phyloP scores from a whole-genome alignment of 2,113 vertebrate genomes.

The Muntiacus reevesi region DNA sequence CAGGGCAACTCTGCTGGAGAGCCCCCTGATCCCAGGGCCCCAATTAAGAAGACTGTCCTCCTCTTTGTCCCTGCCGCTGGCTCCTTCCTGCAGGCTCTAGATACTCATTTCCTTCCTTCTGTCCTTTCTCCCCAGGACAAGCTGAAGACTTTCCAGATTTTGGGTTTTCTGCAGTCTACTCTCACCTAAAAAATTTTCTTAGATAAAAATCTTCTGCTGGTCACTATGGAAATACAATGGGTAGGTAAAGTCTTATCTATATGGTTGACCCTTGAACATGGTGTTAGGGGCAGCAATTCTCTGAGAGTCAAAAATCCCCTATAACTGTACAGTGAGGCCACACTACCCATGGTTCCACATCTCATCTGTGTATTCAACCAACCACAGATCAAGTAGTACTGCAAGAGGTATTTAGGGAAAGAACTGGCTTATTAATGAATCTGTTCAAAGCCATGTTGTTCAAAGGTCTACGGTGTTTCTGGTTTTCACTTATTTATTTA shows the following conservation, averaged over 20 bases:
- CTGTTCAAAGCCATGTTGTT: not conserved
- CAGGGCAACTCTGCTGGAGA: not conserved
- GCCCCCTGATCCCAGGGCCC: not conserved
- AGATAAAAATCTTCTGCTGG: not conserved
- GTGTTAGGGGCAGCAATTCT: not conserved
- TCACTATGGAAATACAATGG: not conserved
- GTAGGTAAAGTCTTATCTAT: not conserved
- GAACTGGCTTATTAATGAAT: not conserved
- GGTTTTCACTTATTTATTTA: not conserved
- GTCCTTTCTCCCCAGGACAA: not conserved
- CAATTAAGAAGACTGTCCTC: not conserved
- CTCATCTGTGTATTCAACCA: not conserved
- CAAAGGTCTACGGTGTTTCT: not conserved
- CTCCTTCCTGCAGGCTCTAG: not conserved
- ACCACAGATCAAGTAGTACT: not conserved
- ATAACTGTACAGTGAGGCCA: not conserved
- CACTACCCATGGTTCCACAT: not conserved
- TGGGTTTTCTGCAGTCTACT: not conserved
- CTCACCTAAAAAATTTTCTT: not conserved
- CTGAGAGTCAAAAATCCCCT: not conserved
- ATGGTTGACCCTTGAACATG: not conserved
- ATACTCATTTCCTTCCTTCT: not conserved
- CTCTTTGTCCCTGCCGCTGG: not conserved
- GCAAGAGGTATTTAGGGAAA: not conserved
- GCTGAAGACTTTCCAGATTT: not conserved